Evolutionary conservation across 92 coral and sea anemone species (phyloP).

Genomic region (Phenganax subtilis): DNA sequence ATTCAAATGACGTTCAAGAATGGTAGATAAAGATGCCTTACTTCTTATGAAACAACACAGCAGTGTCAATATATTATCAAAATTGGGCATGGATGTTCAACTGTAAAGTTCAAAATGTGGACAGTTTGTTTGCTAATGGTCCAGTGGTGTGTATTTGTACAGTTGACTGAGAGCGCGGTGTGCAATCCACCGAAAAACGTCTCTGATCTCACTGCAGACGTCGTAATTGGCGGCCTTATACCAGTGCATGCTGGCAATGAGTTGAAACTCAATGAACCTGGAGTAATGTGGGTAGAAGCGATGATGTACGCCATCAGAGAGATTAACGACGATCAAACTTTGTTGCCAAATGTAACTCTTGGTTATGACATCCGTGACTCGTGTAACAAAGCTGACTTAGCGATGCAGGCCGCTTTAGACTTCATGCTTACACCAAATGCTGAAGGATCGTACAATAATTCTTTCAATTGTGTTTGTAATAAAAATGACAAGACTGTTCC

Average conservation of each 20-base stretch:
- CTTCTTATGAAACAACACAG: not conserved
- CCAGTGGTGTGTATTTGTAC: conserved; percentile 6
- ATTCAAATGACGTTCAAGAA: conserved; percentile 15
- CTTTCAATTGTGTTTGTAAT: conserved; percentile 40
- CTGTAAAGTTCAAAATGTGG: not conserved
- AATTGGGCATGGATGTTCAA: not conserved
- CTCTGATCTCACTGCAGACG: conserved; percentile 47
- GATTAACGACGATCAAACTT: conserved; percentile 48
- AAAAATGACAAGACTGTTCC: conserved; percentile 46
- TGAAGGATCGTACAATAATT: conserved; percentile 1
- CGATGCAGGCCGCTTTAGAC: conserved; percentile 64
- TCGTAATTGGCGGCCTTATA: conserved; percentile 73
- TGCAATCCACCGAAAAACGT: conserved; percentile 57
- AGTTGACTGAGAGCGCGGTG: not conserved
- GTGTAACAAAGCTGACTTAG: conserved; percentile 69
- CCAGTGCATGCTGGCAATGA: conserved; percentile 67
- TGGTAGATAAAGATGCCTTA: not conserved
- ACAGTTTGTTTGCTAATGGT: conserved; percentile 12
- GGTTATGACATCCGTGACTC: conserved; percentile 96
- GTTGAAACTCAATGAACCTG: conserved; percentile 59
- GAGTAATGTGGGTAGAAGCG: conserved; percentile 86
- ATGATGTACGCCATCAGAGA: conserved; percentile 83
- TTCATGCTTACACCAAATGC: conserved; percentile 56
- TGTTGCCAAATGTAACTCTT: conserved; percentile 52
- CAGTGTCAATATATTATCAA: not conserved